These are phyloP conservation scores for Dolichoris vasculosae DNA, from an alignment of 1,140 invertebrate genomes.

Conservation along the genomic window DNA sequence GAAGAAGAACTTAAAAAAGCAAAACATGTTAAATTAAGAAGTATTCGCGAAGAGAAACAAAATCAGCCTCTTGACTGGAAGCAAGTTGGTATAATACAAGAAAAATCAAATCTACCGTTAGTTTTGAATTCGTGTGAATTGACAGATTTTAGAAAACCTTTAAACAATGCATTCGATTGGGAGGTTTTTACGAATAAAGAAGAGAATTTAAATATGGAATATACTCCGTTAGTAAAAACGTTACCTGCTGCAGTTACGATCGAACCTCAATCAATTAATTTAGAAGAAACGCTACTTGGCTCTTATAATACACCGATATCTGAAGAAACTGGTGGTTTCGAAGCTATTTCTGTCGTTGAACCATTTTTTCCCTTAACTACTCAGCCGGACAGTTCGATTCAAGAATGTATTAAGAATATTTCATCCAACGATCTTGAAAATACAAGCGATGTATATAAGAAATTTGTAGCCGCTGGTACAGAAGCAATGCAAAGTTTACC, in stretches of 20 bases:
- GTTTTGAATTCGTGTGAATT: constrained; percentile 57
- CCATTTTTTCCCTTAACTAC: constrained; percentile 77
- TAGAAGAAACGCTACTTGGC: constrained; percentile 62
- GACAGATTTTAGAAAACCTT: constrained; percentile 57
- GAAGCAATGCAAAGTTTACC: constrained; percentile 76
- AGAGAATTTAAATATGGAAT: neutral
- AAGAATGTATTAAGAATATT: constrained; percentile 69
- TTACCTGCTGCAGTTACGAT: constrained; percentile 75
- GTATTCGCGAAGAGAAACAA: constrained; percentile 68
- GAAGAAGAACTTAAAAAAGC: constrained; percentile 75
- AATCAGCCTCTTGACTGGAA: constrained; percentile 57
- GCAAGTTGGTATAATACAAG: constrained; percentile 59
- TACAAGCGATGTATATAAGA: constrained; percentile 77
- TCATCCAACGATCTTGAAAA: constrained; percentile 74
- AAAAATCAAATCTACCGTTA: constrained; percentile 54
- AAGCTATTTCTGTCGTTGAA: constrained; percentile 78
- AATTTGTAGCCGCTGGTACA: constrained; percentile 74
- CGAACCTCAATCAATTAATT: constrained; percentile 72
- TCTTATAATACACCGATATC: constrained; percentile 70
- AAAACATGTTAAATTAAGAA: constrained; percentile 74
- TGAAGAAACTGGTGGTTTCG: constrained; percentile 77
- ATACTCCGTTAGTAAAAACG: constrained; percentile 33
- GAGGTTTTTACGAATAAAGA: constrained; percentile 77
- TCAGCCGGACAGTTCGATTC: constrained; percentile 69
- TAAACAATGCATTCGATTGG: constrained; percentile 77